Conservation (phyloP, 2,888 invertebrate species). For the Argyra leucocephala region DNA sequence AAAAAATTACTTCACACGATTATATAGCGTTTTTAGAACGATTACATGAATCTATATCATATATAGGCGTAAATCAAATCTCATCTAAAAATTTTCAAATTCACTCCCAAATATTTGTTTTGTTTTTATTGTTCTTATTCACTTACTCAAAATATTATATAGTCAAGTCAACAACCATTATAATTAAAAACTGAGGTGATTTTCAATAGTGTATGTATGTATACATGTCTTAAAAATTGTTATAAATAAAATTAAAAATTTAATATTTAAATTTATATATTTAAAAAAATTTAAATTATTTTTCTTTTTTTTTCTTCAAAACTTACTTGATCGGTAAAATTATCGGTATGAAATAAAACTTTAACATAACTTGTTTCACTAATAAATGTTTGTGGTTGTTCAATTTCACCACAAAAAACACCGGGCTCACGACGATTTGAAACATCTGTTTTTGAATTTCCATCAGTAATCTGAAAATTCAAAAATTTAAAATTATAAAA, state of each 20-base stretch:
- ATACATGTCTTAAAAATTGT: too few relatives aligned
- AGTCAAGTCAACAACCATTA: too few relatives aligned
- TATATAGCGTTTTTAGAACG: too few relatives aligned
- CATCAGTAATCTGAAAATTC: conserved; percentile 77
- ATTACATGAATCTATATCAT: too few relatives aligned
- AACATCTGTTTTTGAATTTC: conserved; percentile 80
- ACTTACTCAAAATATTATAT: too few relatives aligned
- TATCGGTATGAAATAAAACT: conserved; percentile 82
- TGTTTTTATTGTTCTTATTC: too few relatives aligned
- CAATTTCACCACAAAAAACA: conserved; percentile 86
- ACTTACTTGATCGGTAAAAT: conserved; percentile 74
- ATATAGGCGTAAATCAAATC: too few relatives aligned
- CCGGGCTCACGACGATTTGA: conserved; percentile 82
- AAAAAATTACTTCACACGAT: too few relatives aligned
- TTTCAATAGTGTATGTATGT: too few relatives aligned
- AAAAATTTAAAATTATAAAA: conserved; percentile 17
- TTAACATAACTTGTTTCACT: conserved; percentile 89
- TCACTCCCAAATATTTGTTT: too few relatives aligned
- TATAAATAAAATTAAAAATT: neutral
- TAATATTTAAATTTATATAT: neutral
- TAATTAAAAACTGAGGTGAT: too few relatives aligned
- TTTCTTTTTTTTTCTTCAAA: neutral
- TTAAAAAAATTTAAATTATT: neutral
- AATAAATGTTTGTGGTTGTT: conserved; percentile 88
- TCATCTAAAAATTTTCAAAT: too few relatives aligned